These are phyloP conservation scores for Drosophila murphyi DNA, from an alignment of 1,140 invertebrate genomes.

Conservation along the genomic window DNA sequence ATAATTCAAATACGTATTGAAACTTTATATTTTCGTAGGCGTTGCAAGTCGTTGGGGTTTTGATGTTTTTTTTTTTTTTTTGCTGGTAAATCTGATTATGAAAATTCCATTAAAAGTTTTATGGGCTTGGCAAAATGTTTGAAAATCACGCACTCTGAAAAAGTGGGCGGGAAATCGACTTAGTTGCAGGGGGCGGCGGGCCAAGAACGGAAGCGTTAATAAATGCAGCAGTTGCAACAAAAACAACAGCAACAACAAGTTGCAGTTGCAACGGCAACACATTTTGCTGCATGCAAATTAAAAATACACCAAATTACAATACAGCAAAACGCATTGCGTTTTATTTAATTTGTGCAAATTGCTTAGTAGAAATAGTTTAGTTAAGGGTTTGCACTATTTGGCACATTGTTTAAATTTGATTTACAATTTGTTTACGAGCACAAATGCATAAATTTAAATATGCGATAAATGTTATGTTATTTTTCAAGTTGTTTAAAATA, in stretches of 20 bases:
- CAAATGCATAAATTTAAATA: background rate
- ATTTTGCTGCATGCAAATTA: constrained; percentile 23
- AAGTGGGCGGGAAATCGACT: constrained; percentile 50
- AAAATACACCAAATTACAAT: constrained; percentile 29
- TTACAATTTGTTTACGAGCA: background rate
- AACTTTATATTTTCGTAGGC: background rate
- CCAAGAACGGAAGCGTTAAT: constrained; percentile 61
- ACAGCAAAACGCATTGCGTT: constrained; percentile 18
- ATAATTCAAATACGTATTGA: constrained; percentile 7
- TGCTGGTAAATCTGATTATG: constrained; percentile 67
- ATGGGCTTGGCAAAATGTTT: constrained; percentile 54
- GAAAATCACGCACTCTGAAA: constrained; percentile 63
- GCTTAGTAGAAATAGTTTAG: constrained; percentile 22
- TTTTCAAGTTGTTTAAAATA: too few species aligned
- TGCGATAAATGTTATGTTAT: too few species aligned
- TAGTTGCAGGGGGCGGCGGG: constrained; percentile 41
- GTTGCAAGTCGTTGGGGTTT: background rate
- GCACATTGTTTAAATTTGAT: background rate
- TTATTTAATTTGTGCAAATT: constrained; percentile 56
- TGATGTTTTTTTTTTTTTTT: background rate
- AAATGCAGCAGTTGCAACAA: constrained; percentile 61
- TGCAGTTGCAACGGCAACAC: background rate
- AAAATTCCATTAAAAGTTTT: constrained; percentile 75
- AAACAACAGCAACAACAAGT: constrained; percentile 40
- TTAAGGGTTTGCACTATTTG: constrained; percentile 9